Base-by-base conservation (phyloP, 2,113 vertebrate genomes). In the Seriola dumerili region DNA sequence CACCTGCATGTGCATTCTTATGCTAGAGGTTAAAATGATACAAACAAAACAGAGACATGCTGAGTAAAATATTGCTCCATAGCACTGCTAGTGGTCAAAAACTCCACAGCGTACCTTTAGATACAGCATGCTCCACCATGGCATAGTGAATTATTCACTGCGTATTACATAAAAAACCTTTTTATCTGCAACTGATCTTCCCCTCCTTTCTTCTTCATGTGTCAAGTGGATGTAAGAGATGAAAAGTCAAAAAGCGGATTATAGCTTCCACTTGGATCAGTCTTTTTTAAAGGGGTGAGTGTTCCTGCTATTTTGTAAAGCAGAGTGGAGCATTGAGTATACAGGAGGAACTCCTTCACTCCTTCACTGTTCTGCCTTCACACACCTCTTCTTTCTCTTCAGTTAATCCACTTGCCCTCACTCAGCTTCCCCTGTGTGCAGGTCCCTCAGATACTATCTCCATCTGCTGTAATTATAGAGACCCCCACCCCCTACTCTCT, bases 391-490 rank as follows among this genome's bases (percentile, higher is more conserved):
- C 79, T 85, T 85, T 89, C 91, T 89, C 87, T 83, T 61, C 32
- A 87, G 71, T 80, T 93, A 93, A 94, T 93, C 93, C 89, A 93
- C 92, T 93, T 91, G 82, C 74, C 76, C 88, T 89, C 81, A 71
- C 85, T 88, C 81, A 55, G 84, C 87, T 84, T 87, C 88, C 85
- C 78, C 86, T 62, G 76, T 78, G 87, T 82, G 76, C 72, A 76
- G 84, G 87, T 87, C 84, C 83, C 90, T 75, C 71, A 72, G 92
- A 93, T 92, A 90, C 85, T 73, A 94, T 94, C 93, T 94, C 91
- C 90, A 93, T 93, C 92, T 92, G 88, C 89, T 90, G 91, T 93
- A 94, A 94, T 94, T 94, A 94, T 87, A 89, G 68, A 92, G 84
- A 80, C 85, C 83, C 89, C 87, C 89, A 72, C 87, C 75, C 87